Evolutionary conservation across 1,140 invertebrate species (phyloP), one percentile per base, ranked within the genome.

Genomic region (Drosophila elegans): DNA sequence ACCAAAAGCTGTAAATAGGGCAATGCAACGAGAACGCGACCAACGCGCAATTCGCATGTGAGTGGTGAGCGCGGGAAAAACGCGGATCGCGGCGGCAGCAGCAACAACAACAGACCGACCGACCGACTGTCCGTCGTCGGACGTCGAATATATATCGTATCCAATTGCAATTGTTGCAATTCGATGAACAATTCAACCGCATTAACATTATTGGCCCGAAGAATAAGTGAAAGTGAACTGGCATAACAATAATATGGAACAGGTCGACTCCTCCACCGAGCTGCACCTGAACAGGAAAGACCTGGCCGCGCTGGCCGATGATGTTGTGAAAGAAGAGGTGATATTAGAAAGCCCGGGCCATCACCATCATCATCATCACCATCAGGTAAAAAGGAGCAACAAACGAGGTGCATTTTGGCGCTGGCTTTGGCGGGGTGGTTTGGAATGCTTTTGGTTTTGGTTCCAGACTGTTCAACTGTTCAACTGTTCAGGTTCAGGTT

Each of bases 201-300:
- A 78, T 59, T 48, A 46, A 61, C 36, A 38, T 3, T 60, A 75
- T 54, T 52, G 61, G 55, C 13, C 44, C 62, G 41, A 25, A 76
- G 52, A 82, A 78, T 57, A 84, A 85, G 85, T 78, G 68, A 66
- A 78, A 72, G 82, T 74, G 48, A 68, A 57, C 25, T 66, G 78
- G 78, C 67, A 68, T 68, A 77, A 72, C 45, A 75, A 75, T 74
- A 82, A 90, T 68, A 68, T 91, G 90, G 90, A 91, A 91, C 90
- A 91, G 81, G 80, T 83, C 52, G 90, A 91, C 83, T 91, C 90
- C 63, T 74, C 90, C 53, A 84, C 85, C 56, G 90, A 91, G 59
- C 78, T 91, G 78, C 90, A 91, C 86, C 61, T 91, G 73, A 91
- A 89, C 71, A 91, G 90, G 82, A 91, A 91, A 90, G 90, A 91